Evolutionary conservation across 2,888 invertebrate genomes (phyloP), one percentile per base, ranked within the genome.

Genomic region (Ernsta delagoae): DNA sequence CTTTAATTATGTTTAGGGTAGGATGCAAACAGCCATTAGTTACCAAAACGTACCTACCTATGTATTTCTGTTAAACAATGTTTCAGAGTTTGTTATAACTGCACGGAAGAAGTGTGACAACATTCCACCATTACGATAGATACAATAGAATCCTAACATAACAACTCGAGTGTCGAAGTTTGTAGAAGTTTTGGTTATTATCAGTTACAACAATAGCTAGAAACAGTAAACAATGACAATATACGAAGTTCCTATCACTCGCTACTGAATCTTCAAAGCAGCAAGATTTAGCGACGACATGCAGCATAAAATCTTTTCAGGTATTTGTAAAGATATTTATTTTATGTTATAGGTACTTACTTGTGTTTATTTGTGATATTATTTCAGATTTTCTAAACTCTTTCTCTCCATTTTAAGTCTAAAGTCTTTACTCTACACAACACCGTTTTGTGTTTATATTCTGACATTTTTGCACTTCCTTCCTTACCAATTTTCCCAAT

Each of bases 51-150:
- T 31, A 31, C 31, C 31, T 31, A 31, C 31, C 31, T 2, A 31
- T 31, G 31, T 31, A 50, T 3, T 12, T 7, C 12, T 1, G 48
- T 7, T 31, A 31, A 31, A 31, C 2, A 53, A 34, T 59, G 50
- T 78, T 84, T 54, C 83, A 90, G 90, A 75, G 70, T 91, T 87
- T 72, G 39, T 74, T 71, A 70, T 73, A 65, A 77, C 78, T 36
- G 64, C 74, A 16, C 75, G 72, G 62, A 65, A 57, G 1, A 79
- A 77, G 73, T 90, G 90, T 75, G 74, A 63, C 39, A 77, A 83
- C 62, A 73, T 90, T 16, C 87, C 86, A 5, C 80, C 76, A 8
- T 68, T 83, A 39, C 85, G 78, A 34, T 34, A 53, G 54, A 31
- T 4, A 75, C 41, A 65, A 59, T 59, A 68, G 36, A 34, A 36